These are phyloP conservation scores for Poecilobothrus nobilitatus DNA, from an alignment of 2,888 invertebrate species.

Conservation along the genomic window DNA sequence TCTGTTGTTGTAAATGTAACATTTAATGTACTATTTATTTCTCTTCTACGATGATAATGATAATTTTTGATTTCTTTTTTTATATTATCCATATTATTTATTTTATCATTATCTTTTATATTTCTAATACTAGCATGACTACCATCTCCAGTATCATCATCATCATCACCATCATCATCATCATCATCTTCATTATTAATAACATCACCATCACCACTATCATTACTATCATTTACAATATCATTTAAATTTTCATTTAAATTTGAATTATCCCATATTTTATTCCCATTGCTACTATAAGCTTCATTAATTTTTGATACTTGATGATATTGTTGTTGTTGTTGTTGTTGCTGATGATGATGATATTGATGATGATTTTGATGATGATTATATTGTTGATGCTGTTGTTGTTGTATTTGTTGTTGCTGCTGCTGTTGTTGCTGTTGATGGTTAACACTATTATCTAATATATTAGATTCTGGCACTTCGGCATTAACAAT, in stretches of 20 bases:
- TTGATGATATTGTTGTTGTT: constrained; percentile 25
- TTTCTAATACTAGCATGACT: constrained; percentile 8
- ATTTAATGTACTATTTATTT: constrained; percentile 19
- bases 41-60: neutral
- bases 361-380: constrained; percentile 5
- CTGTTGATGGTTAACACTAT: constrained; percentile 19
- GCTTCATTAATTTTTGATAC: constrained; percentile 28
- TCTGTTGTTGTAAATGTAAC: constrained; percentile 20
- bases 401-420: constrained; percentile 5
- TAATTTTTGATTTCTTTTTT: constrained; percentile 9
- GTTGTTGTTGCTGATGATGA: constrained; percentile 12
- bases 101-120: constrained; percentile 18
- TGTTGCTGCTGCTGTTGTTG: constrained; percentile 10
- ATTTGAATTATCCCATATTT: constrained; percentile 23
- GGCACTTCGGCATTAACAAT: constrained; percentile 4
- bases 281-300: constrained; percentile 26
- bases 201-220: neutral
- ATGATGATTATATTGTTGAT: neutral
- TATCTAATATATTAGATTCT: constrained; percentile 7
- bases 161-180: neutral
- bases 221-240: constrained; percentile 8
- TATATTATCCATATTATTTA: neutral
- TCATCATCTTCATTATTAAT: neutral
- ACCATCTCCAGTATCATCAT: constrained; percentile 10
- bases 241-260: constrained; percentile 18